Evolutionary conservation across 2,113 vertebrate species (phyloP), one percentile per base, ranked within the genome.

Genomic region (Ursus arctos): DNA sequence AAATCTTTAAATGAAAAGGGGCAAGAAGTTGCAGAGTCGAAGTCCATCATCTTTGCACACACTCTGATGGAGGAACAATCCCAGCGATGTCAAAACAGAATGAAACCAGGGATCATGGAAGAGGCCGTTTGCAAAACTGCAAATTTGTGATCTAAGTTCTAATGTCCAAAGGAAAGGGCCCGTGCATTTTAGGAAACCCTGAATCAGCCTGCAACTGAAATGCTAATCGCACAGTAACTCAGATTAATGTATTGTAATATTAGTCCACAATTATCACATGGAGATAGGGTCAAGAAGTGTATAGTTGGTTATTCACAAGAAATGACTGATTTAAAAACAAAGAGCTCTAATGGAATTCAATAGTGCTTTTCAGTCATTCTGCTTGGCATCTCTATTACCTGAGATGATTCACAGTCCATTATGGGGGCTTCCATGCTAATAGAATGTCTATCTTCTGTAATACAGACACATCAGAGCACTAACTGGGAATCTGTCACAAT

Each of bases 261-360:
- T 98, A 99, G 98, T 98, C 98, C 98, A 99, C 99, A 99, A 99
- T 99, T 99, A 99, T 98, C 98, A 98, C 97, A 99, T 80, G 95
- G 97, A 98, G 98, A 98, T 98, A 98, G 99, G 99, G 98, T 99
- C 99, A 99, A 99, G 99, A 98, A 99, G 98, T 99, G 99, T 98
- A 98, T 98, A 99, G 99, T 98, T 98, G 98, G 98, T 98, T 99
- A 99, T 99, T 99, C 98, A 99, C 99, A 98, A 99, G 99, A 99
- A 99, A 99, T 99, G 99, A 99, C 99, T 99, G 99, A 99, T 99
- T 99, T 99, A 99, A 99, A 99, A 99, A 99, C 99, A 99, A 99
- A 99, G 98, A 98, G 98, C 99, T 99, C 98, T 99, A 99, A 99
- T 99, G 99, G 99, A 99, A 99, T 99, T 99, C 99, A 99, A 98